These are phyloP conservation scores for Oceanodroma tethys DNA, from an alignment of 2,113 vertebrate genomes.

Conservation along the genomic window DNA sequence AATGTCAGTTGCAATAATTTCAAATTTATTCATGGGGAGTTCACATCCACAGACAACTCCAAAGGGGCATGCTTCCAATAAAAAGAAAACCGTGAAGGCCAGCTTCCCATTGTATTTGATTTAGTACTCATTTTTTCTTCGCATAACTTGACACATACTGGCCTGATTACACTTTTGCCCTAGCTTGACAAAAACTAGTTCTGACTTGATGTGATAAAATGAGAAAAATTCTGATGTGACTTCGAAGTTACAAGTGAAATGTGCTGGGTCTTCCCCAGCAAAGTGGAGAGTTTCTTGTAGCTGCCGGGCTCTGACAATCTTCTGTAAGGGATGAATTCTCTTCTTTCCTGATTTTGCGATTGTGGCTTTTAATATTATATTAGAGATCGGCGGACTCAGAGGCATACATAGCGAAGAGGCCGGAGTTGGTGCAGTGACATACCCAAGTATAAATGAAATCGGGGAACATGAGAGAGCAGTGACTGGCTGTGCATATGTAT, in stretches of 20 bases:
- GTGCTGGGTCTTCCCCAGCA: background rate
- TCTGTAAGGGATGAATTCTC: background rate
- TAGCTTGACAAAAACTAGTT: background rate
- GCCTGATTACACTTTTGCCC: background rate
- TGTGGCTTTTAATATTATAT: background rate
- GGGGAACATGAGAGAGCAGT: background rate
- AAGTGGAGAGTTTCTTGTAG: background rate
- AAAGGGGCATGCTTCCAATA: background rate
- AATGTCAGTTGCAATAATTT: background rate
- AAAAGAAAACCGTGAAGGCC: background rate
- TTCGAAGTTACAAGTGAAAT: background rate
- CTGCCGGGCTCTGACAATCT: background rate
- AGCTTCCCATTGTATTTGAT: constrained; percentile 10
- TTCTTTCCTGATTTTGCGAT: background rate
- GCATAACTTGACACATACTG: constrained; percentile 8
- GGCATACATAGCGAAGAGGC: accelerated
- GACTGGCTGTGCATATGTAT: background rate
- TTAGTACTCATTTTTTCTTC: background rate
- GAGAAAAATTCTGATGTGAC: background rate
- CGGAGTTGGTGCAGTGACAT: background rate
- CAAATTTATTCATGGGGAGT: background rate
- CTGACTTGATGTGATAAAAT: constrained; percentile 20
- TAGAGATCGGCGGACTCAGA: background rate
- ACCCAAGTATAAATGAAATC: background rate
- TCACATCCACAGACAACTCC: background rate